Evolutionary conservation across 2,797 vertebrate species (phyloP).

Genomic region (Protosalanx chinensis): DNA sequence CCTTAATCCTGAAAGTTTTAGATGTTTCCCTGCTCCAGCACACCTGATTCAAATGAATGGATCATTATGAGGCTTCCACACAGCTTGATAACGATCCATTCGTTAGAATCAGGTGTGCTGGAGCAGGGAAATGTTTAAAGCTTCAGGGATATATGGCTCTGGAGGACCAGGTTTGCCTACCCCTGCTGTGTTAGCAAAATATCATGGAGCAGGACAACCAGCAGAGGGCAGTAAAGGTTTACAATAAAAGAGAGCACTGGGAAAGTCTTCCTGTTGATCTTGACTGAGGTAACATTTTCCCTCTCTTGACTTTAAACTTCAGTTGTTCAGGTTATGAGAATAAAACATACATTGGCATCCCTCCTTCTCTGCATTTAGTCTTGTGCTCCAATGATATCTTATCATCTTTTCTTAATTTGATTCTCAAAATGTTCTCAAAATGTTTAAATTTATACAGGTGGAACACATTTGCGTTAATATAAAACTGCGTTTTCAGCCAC

Average conservation of each 20-base stretch:
- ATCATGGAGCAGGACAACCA: constrained; percentile 37
- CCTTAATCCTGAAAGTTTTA: too few species aligned
- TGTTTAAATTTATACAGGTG: constrained; percentile 33
- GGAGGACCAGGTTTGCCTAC: too few species aligned
- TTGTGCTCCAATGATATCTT: constrained; percentile 5
- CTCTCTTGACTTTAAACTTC: neutral
- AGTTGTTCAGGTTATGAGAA: constrained; percentile 10
- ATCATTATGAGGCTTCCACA: too few species aligned
- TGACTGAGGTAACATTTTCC: neutral
- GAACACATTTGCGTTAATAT: constrained; percentile 51
- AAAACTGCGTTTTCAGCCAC: constrained; percentile 44
- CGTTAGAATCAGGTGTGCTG: too few species aligned
- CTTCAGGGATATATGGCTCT: too few species aligned
- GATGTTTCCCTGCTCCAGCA: too few species aligned
- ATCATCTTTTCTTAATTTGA: constrained; percentile 6
- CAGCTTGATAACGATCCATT: too few species aligned
- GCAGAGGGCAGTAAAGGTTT: constrained; percentile 68
- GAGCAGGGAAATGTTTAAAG: too few species aligned
- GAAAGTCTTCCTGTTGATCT: neutral
- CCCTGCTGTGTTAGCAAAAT: neutral
- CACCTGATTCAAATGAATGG: too few species aligned
- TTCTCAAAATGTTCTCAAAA: constrained; percentile 31
- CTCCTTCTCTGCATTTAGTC: neutral
- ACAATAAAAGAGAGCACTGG: neutral
- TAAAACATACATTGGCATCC: neutral